Percentiles rank a stretch among this genome's conserved stretches.
Evolutionary conservation across 2,113 vertebrate genomes (phyloP).

Genomic region (Azemiops feae): DNA sequence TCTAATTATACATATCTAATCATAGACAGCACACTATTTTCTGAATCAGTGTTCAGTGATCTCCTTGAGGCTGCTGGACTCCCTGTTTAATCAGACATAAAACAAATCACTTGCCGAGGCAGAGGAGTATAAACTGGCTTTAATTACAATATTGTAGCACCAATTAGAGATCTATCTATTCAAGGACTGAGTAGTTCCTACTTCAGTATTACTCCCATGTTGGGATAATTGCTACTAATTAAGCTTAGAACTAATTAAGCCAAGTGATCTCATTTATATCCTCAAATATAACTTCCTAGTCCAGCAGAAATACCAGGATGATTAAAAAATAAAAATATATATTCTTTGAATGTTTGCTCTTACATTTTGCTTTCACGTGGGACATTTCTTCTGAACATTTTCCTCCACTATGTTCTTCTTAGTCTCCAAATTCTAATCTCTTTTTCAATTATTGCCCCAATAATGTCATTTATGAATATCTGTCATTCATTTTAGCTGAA

Average conservation of each 20-base stretch:
- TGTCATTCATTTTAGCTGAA: neutral
- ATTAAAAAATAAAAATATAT: slow-evolving; percentile 48
- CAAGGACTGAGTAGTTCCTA: slow-evolving; percentile 82
- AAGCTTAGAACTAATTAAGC: slow-evolving; percentile 87
- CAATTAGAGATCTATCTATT: slow-evolving; percentile 87
- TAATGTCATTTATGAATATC: neutral
- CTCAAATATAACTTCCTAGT: slow-evolving; percentile 82
- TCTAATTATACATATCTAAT: slow-evolving; percentile 56
- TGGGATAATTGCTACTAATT: slow-evolving; percentile 89
- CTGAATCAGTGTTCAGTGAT: slow-evolving; percentile 66
- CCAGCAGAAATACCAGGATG: slow-evolving; percentile 67
- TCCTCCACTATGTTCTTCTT: slow-evolving; percentile 29
- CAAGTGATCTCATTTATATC: slow-evolving; percentile 87
- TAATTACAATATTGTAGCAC: slow-evolving; percentile 88
- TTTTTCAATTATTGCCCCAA: neutral
- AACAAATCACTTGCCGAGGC: slow-evolving; percentile 78
- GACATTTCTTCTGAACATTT: slow-evolving; percentile 11
- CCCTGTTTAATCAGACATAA: slow-evolving; percentile 84
- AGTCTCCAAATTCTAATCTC: slow-evolving; percentile 29
- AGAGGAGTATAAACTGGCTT: slow-evolving; percentile 79
- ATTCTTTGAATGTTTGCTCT: slow-evolving; percentile 59
- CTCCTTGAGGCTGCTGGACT: slow-evolving; percentile 76
- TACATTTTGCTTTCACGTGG: slow-evolving; percentile 54
- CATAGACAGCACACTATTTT: slow-evolving; percentile 54
- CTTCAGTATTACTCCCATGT: slow-evolving; percentile 85